Percentiles rank a stretch among this genome's conserved stretches.
phyloP scores from a whole-genome alignment of 2,888 invertebrate genomes.

The Pandemis corylana region DNA sequence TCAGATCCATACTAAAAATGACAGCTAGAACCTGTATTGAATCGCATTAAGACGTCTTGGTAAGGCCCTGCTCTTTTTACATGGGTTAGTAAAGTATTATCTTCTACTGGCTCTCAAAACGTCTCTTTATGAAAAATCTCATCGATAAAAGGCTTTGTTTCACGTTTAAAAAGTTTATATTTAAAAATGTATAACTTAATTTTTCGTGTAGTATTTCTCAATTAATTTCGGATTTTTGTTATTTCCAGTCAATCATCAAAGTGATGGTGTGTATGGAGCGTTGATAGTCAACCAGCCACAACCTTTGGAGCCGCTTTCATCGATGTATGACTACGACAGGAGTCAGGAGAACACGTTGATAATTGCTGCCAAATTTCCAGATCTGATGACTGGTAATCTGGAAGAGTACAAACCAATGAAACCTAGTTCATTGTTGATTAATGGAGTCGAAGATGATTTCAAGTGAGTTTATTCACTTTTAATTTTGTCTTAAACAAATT shows the following conservation, averaged over 20 bases:
- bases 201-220: background rate
- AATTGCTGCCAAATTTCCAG: slow-evolving; percentile 80
- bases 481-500: too few species aligned
- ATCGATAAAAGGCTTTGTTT: too few species aligned
- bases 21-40: too few species aligned
- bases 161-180: too few species aligned
- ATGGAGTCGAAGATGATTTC: slow-evolving; percentile 62
- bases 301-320: slow-evolving; percentile 69
- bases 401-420: slow-evolving; percentile 65
- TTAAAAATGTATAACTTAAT: too few species aligned
- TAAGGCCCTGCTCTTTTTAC: too few species aligned
- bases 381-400: slow-evolving; percentile 83
- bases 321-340: slow-evolving; percentile 76
- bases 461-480: slow-evolving; percentile 61
- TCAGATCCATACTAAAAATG: too few species aligned
- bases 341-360: slow-evolving; percentile 77
- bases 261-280: slow-evolving; percentile 85
- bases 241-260: slow-evolving; percentile 83
- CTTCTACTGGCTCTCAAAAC: too few species aligned
- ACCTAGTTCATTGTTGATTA: slow-evolving; percentile 70
- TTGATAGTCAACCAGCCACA: slow-evolving; percentile 83
- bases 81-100: too few species aligned
- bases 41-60: too few species aligned
- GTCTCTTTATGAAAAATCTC: too few species aligned
- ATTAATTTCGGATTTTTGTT: slow-evolving; percentile 12